Percentiles rank a stretch among this genome's conserved stretches.
phyloP scores from a whole-genome alignment of 2,888 invertebrate species.

The Perizoma flavofasciatum region DNA sequence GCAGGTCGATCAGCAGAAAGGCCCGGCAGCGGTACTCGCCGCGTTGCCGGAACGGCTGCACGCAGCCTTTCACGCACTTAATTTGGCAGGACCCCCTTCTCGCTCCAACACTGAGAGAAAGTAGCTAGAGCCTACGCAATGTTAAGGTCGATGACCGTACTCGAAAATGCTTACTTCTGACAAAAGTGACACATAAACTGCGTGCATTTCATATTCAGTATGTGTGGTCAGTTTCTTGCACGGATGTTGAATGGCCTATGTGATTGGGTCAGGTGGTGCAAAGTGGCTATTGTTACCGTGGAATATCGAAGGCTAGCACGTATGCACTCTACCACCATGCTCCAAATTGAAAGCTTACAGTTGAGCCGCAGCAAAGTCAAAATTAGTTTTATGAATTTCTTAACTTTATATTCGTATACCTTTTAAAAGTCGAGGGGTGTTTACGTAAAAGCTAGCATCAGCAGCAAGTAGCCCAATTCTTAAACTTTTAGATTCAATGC shows the following conservation, averaged over 20 bases:
- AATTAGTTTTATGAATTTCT: no score
- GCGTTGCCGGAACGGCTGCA: slow-evolving; percentile 63
- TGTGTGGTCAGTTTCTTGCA: slow-evolving; percentile 78
- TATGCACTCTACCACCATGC: slow-evolving; percentile 38
- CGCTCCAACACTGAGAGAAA: slow-evolving; percentile 75
- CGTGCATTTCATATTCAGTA: slow-evolving; percentile 78
- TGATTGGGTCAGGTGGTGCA: slow-evolving; percentile 64
- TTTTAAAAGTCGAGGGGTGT: no score
- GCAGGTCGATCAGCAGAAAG: slow-evolving; percentile 47
- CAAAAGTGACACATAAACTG: slow-evolving; percentile 81
- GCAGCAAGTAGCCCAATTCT: no score
- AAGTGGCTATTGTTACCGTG: slow-evolving; percentile 52
- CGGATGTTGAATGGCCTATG: slow-evolving; percentile 66
- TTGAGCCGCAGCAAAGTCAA: no score
- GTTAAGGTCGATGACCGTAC: slow-evolving; percentile 81
- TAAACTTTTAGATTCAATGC: no score
- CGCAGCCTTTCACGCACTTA: slow-evolving; percentile 81
- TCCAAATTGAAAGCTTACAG: slow-evolving; percentile 11
- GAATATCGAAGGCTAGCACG: slow-evolving; percentile 46
- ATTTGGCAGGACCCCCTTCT: slow-evolving; percentile 81
- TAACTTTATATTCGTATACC: no score
- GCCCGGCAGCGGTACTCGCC: slow-evolving; percentile 44
- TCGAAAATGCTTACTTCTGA: slow-evolving; percentile 80
- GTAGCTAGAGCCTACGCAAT: slow-evolving; percentile 82
- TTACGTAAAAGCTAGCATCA: no score